These are phyloP conservation scores for Pica pica DNA, from an alignment of 2,113 vertebrate species.

Conservation along the genomic window DNA sequence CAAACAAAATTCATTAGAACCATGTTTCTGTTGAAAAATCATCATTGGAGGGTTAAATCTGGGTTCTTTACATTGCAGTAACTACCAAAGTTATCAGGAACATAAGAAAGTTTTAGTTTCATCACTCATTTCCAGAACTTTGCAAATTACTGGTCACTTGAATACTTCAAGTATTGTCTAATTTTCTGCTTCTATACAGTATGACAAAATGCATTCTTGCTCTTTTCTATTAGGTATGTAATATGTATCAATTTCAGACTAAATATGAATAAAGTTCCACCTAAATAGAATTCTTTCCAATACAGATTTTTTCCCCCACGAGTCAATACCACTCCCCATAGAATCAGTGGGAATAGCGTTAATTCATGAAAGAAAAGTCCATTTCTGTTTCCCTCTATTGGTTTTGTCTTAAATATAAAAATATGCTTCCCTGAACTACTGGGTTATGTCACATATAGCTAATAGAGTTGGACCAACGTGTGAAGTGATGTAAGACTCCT, in stretches of 20 bases:
- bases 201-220: background rate
- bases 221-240: background rate
- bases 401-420: background rate
- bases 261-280: background rate
- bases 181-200: background rate
- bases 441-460: background rate
- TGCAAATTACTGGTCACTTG: background rate
- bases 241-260: background rate
- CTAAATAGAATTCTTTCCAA: background rate
- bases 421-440: background rate
- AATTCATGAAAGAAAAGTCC: background rate
- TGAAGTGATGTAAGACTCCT: background rate
- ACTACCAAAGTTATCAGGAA: background rate
- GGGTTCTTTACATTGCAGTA: background rate
- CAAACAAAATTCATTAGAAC: background rate
- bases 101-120: background rate
- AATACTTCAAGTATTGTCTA: background rate
- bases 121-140: background rate
- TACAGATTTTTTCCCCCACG: fast-evolving
- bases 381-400: background rate
- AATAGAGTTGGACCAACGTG: background rate
- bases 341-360: background rate
- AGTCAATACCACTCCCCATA: background rate
- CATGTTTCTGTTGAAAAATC: background rate
- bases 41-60: background rate